phyloP scores from a whole-genome alignment of 1,140 invertebrate genomes.

The Drosophila equinoxialis region DNA sequence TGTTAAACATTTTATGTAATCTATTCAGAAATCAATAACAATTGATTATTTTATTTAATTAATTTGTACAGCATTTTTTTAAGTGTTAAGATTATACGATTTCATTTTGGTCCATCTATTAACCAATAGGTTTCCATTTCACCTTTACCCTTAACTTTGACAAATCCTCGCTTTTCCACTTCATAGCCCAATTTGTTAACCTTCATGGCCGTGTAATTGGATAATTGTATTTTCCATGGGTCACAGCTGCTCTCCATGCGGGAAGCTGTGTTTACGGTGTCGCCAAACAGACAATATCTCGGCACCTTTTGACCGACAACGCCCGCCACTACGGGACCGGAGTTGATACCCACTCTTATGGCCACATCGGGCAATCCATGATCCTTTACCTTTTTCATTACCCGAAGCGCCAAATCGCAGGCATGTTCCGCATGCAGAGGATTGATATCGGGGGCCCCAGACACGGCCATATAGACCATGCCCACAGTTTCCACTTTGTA shows the following conservation, averaged over 20 bases:
- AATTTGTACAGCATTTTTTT: background rate
- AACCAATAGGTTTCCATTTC: constrained; percentile 94
- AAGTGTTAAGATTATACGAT: background rate
- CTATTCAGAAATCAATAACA: background rate
- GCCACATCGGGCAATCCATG: constrained; percentile 85
- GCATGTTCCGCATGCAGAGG: constrained; percentile 91
- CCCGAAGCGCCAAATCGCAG: constrained; percentile 89
- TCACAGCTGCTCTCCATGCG: constrained; percentile 87
- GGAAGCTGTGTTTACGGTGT: constrained; percentile 94
- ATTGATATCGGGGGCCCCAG: constrained; percentile 90
- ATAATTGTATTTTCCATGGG: constrained; percentile 82
- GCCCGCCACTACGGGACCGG: constrained; percentile 90
- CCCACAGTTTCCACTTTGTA: constrained; percentile 93
- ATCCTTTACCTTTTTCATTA: constrained; percentile 86
- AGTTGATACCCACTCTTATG: constrained; percentile 89
- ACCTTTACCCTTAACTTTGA: constrained; percentile 94
- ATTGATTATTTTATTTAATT: constrained; percentile 7
- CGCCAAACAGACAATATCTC: constrained; percentile 92
- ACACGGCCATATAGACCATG: constrained; percentile 93
- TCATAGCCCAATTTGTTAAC: constrained; percentile 84
- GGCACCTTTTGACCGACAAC: constrained; percentile 91
- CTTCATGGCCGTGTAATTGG: constrained; percentile 77
- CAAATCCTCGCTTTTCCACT: constrained; percentile 87
- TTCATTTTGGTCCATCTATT: constrained; percentile 58
- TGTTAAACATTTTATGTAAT: background rate